A percentile compares a stretch with the other conserved stretches of the same genome.
Evolutionary conservation across 2,113 vertebrate genomes (phyloP).

Genomic region (Leptosomus discolor): DNA sequence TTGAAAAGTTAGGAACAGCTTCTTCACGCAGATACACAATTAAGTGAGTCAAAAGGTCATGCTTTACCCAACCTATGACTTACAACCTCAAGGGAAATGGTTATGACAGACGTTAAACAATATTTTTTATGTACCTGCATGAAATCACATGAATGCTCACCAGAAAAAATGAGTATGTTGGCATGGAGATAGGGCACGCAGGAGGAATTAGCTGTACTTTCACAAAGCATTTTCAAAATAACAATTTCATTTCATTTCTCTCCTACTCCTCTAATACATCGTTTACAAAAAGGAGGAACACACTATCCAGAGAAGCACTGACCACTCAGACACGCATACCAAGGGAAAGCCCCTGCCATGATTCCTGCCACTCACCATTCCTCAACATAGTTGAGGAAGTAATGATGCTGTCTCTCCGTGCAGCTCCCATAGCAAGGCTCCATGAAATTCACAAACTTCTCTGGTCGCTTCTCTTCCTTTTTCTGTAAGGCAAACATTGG

Average conservation of each 20-base stretch:
- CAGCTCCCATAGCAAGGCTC: conserved; percentile 89
- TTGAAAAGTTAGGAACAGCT: not conserved
- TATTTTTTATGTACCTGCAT: too few species aligned
- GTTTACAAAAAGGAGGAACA: not conserved
- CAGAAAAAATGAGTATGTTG: not conserved
- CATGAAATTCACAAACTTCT: conserved; percentile 90
- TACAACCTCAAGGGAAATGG: not conserved
- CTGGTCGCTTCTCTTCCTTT: conserved; percentile 88
- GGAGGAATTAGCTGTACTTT: not conserved
- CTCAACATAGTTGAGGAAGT: conserved; percentile 88
- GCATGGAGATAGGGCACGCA: not conserved
- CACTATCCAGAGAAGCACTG: not conserved
- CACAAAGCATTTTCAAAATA: not conserved
- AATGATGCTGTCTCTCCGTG: conserved; percentile 88
- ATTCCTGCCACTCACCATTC: conserved; percentile 82
- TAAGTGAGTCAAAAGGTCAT: not conserved
- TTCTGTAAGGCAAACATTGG: conserved; percentile 74
- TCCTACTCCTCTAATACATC: not conserved
- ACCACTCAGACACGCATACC: not conserved
- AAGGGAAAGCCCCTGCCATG: not conserved
- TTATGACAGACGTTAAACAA: not conserved
- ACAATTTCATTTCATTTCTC: not conserved
- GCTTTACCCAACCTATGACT: not conserved
- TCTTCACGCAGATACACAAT: not conserved
- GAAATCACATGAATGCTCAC: not conserved